Evolutionary conservation across 2,888 invertebrate species (phyloP), one percentile per base, ranked within the genome.

Genomic region (Plagodis dolabraria): DNA sequence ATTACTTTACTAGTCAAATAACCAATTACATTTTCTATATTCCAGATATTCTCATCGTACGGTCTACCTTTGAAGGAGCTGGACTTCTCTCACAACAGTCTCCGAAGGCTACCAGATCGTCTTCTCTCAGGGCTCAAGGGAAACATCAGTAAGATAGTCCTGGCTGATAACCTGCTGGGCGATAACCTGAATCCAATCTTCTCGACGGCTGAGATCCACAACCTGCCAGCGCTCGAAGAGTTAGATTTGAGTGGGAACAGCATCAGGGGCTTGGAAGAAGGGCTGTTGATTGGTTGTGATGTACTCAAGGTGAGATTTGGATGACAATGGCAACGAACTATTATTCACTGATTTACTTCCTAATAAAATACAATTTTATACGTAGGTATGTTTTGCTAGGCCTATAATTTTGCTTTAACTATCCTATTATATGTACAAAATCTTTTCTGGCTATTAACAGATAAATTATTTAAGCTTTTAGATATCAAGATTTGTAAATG

Each of bases 111-210:
- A 48, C 96, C 97, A 5, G 97, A 97, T 70, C 94, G 96, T 51
- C 91, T 96, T 2, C 93, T 98, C 47, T 93, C 94, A 12, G 95
- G 95, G 2, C 89, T 96, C 0, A 89, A 93, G 74, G 93, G 94
- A 1, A 95, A 95, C 8, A 88, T 98, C 43, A 94, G 95, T 22
- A 96, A 95, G 71, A 82, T 98, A 43, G 94, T 94, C 11, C 85
- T 98, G 53, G 94, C 96, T 35, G 95, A 97, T 76, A 98, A 98
- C 80, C 89, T 97, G n/a, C 93, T 98, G 35, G 98, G 98, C 0
- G 98, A 98, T 80, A 97, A 96, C 74, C 88, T 98, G 35, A 98
- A 98, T 86, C 98, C 98, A 0, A 97, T 98, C 69, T 98, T 98
- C 85, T 97, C 97, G 22, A 96, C 96, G 45, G 95, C 96, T 36